These are phyloP conservation scores for Cephus spinipes DNA, from an alignment of 2,888 invertebrate species.

Conservation along the genomic window DNA sequence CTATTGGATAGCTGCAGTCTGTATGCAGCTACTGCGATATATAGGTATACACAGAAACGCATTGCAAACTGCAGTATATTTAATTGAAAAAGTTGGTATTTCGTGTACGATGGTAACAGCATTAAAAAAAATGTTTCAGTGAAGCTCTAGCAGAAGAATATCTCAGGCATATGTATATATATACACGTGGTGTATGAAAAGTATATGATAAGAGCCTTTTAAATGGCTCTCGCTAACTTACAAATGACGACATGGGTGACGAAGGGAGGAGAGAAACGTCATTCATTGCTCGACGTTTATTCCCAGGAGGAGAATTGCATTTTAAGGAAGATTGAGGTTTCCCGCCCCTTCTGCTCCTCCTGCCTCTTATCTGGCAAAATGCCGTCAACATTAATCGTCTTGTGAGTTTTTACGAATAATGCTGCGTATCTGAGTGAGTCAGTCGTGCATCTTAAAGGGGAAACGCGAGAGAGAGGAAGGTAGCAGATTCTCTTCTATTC, in stretches of 20 bases:
- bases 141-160: too few species aligned
- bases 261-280: background rate
- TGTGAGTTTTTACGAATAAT: background rate
- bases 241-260: background rate
- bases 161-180: too few species aligned
- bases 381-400: background rate
- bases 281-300: background rate
- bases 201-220: background rate
- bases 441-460: too few species aligned
- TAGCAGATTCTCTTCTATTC: too few species aligned
- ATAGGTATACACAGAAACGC: background rate
- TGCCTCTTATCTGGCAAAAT: background rate
- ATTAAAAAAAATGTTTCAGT: background rate
- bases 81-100: background rate
- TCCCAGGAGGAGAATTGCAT: background rate
- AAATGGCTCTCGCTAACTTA: background rate
- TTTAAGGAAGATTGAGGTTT: conserved; percentile 1
- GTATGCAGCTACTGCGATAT: background rate
- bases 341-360: background rate
- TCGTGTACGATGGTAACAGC: background rate
- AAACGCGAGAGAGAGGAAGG: too few species aligned
- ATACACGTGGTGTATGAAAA: background rate
- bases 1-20: background rate
- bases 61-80: background rate
- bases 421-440: too few species aligned